phyloP scores from a whole-genome alignment of 2,888 invertebrate species.

The Ypsolopha sequella region DNA sequence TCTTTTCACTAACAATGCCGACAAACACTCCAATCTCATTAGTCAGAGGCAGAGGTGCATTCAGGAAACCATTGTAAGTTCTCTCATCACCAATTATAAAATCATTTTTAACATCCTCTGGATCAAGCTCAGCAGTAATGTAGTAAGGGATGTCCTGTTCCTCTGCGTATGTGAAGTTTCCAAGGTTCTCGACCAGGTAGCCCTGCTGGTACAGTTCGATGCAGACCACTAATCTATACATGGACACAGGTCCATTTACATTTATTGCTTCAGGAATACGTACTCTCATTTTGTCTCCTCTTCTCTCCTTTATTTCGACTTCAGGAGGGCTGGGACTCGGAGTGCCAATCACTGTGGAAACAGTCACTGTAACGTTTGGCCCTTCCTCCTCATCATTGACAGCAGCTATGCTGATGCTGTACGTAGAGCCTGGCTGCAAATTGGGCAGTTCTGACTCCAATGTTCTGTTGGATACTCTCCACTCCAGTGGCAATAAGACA shows the following conservation, averaged over 20 bases:
- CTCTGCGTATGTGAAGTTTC: conserved; percentile 76
- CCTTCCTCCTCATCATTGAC: conserved; percentile 73
- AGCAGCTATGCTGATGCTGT: conserved; percentile 80
- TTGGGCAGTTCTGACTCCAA: conserved; percentile 70
- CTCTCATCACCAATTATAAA: conserved; percentile 85
- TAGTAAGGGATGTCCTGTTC: conserved; percentile 82
- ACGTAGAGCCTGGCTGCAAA: conserved; percentile 81
- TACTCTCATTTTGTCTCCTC: conserved; percentile 74
- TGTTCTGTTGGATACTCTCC: conserved; percentile 72
- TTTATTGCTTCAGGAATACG: conserved; percentile 77
- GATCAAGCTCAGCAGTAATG: conserved; percentile 83
- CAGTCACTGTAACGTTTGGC: conserved; percentile 61
- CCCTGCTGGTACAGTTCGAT: conserved; percentile 74
- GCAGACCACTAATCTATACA: conserved; percentile 81
- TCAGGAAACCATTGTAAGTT: conserved; percentile 80
- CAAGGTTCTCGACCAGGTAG: conserved; percentile 72
- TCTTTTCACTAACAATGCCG: conserved; percentile 78
- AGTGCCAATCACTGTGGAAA: conserved; percentile 79
- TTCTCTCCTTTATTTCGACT: conserved; percentile 74
- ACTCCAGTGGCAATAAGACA: conserved; percentile 59
- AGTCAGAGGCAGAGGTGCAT: conserved; percentile 77
- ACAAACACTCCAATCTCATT: conserved; percentile 76
- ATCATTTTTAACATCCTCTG: conserved; percentile 72
- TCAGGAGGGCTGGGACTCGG: conserved; percentile 78
- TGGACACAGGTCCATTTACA: conserved; percentile 82